Evolutionary conservation across 2,888 invertebrate species (phyloP).

Genomic region (Oxystoma pomonae): DNA sequence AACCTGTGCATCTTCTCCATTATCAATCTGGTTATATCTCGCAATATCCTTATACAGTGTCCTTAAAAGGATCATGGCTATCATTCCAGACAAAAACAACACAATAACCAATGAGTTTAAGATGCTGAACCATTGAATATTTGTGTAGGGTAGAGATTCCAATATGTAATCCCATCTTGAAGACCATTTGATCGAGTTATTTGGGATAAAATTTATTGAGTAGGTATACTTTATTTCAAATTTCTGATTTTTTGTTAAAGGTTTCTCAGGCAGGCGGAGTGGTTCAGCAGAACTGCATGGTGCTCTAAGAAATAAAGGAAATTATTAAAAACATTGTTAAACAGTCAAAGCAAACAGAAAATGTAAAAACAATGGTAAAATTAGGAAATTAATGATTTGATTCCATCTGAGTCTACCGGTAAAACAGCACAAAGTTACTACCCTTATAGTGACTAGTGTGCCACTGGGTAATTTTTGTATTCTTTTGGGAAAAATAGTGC

Average conservation of each 20-base stretch:
- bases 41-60: constrained; percentile 98
- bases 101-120: constrained; percentile 97
- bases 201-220: constrained; percentile 72
- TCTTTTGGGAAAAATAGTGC: too few relatives aligned
- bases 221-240: constrained; percentile 81
- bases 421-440: too few relatives aligned
- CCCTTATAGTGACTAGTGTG: too few relatives aligned
- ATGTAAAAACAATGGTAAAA: too few relatives aligned
- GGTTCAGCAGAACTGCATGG: constrained; percentile 35
- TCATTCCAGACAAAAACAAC: constrained; percentile 96
- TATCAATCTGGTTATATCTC: constrained; percentile 93
- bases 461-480: too few relatives aligned
- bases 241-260: constrained; percentile 46
- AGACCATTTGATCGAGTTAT: constrained; percentile 92
- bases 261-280: constrained; percentile 65
- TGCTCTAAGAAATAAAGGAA: too few relatives aligned
- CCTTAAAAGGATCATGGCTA: constrained; percentile 96
- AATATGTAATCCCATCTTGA: constrained; percentile 99
- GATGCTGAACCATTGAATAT: constrained; percentile 99
- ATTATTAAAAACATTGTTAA: too few relatives aligned
- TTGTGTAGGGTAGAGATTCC: constrained; percentile 97
- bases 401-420: too few relatives aligned
- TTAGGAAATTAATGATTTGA: too few relatives aligned
- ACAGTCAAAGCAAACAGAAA: too few relatives aligned
- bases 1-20: constrained; percentile 89